Conservation (phyloP, 2,797 vertebrate genomes). For the Gymnoscopelus microlampas region DNA sequence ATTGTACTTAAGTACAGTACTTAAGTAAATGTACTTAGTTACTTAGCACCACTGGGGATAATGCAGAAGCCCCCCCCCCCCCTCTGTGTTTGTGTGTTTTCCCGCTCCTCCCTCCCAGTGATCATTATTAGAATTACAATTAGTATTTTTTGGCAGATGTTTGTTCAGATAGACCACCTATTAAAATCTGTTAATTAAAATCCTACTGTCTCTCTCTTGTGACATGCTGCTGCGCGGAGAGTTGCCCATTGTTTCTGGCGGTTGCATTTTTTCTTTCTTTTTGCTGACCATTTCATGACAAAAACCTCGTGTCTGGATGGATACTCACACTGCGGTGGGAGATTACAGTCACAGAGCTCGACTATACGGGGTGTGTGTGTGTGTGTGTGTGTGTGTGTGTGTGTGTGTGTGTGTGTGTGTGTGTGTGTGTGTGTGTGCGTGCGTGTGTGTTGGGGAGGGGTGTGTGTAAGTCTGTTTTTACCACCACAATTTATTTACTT, state of each 20-base stretch:
- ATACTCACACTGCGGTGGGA: conserved; percentile 21
- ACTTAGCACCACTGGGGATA: neutral
- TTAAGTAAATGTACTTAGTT: too few species aligned
- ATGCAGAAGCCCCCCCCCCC: conserved; percentile 25
- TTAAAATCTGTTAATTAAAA: conserved; percentile 71
- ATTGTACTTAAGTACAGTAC: too few species aligned
- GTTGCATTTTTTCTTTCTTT: conserved; percentile 25
- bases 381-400: too few species aligned
- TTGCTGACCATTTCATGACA: conserved; percentile 22
- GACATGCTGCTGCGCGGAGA: conserved; percentile 45
- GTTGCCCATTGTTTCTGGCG: conserved; percentile 51
- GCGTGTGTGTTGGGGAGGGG: too few species aligned
- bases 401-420: too few species aligned
- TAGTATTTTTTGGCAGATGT: conserved; percentile 52
- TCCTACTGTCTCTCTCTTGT: conserved; percentile 46
- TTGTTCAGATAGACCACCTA: conserved; percentile 44
- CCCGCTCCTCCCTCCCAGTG: conserved; percentile 13
- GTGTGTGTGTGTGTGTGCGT: too few species aligned
- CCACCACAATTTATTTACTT: conserved; percentile 58
- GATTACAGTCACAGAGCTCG: conserved; percentile 10
- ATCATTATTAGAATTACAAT: conserved; percentile 55
- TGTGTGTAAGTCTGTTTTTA: conserved; percentile 20
- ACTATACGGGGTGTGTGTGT: neutral
- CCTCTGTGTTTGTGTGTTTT: conserved; percentile 27
- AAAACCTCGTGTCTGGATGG: conserved; percentile 10